These are phyloP conservation scores for Hirtodrosophila alboralis DNA, from an alignment of 2,888 invertebrate genomes.

Conservation along the genomic window DNA sequence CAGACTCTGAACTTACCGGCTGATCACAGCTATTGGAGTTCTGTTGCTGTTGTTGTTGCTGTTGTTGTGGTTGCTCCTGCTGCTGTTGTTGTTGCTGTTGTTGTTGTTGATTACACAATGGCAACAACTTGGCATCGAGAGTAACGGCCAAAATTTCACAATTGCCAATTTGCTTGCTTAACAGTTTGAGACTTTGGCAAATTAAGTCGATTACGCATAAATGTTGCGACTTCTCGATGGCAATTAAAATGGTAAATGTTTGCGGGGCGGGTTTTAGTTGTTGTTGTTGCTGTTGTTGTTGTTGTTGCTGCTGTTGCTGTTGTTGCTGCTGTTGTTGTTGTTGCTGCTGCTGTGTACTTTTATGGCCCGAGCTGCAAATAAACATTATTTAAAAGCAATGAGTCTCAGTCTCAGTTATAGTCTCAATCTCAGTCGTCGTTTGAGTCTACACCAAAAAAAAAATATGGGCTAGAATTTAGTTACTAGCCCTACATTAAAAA, in stretches of 20 bases:
- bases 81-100: constrained; percentile 49
- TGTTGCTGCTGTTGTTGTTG: constrained; percentile 45
- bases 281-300: constrained; percentile 35
- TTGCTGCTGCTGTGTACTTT: constrained; percentile 58
- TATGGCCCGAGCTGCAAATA: constrained; percentile 62
- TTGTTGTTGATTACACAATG: constrained; percentile 74
- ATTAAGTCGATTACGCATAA: constrained; percentile 84
- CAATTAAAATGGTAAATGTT: constrained; percentile 84
- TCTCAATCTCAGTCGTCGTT: no score
- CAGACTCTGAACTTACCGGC: constrained; percentile 68
- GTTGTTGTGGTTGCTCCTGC: constrained; percentile 49
- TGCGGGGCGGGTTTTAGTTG: constrained; percentile 72
- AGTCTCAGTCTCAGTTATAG: constrained; percentile 30
- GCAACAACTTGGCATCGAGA: constrained; percentile 79
- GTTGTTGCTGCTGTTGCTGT: constrained; percentile 49
- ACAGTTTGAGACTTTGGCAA: constrained; percentile 84
- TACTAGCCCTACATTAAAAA: no score
- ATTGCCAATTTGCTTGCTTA: constrained; percentile 84
- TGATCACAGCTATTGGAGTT: constrained; percentile 56
- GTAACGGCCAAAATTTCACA: constrained; percentile 83
- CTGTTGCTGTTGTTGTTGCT: constrained; percentile 51
- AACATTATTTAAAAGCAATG: constrained; percentile 52
- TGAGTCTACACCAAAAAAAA: no score
- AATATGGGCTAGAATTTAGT: no score
- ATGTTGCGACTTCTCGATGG: constrained; percentile 83